phyloP scores from a whole-genome alignment of 2,888 invertebrate species.

The Stomorhina lunata region DNA sequence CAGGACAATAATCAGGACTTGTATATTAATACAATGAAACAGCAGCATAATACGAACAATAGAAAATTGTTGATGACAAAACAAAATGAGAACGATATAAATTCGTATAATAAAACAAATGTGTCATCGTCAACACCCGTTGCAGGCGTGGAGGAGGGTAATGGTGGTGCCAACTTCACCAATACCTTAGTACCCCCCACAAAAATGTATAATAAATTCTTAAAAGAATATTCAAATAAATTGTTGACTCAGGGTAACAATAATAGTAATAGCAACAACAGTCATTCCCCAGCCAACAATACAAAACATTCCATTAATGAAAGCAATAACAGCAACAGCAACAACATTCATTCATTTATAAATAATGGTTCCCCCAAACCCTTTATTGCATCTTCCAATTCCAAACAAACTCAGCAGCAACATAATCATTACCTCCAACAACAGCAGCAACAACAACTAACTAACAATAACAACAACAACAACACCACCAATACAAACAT shows the following conservation, averaged over 20 bases:
- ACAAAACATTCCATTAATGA: constrained; percentile 47
- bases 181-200: constrained; percentile 49
- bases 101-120: constrained; percentile 75
- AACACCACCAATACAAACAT: constrained; percentile 37
- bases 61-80: constrained; percentile 68
- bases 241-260: constrained; percentile 71
- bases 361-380: constrained; percentile 65
- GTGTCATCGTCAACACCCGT: constrained; percentile 48
- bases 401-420: constrained; percentile 49
- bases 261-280: constrained; percentile 52
- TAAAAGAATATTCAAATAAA: constrained; percentile 78
- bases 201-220: constrained; percentile 77
- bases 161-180: not conserved
- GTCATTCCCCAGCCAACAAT: constrained; percentile 60
- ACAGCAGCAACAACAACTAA: constrained; percentile 42
- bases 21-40: constrained; percentile 65
- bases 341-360: constrained; percentile 54
- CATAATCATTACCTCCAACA: constrained; percentile 50
- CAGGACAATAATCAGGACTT: constrained; percentile 55
- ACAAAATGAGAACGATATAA: constrained; percentile 78
- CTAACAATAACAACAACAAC: constrained; percentile 65
- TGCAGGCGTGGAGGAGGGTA: not conserved
- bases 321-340: constrained; percentile 3
- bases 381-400: constrained; percentile 37
- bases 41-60: constrained; percentile 63